These are phyloP conservation scores for Aleiodes sp. DNA, from an alignment of 1,140 invertebrate species.

Conservation along the genomic window DNA sequence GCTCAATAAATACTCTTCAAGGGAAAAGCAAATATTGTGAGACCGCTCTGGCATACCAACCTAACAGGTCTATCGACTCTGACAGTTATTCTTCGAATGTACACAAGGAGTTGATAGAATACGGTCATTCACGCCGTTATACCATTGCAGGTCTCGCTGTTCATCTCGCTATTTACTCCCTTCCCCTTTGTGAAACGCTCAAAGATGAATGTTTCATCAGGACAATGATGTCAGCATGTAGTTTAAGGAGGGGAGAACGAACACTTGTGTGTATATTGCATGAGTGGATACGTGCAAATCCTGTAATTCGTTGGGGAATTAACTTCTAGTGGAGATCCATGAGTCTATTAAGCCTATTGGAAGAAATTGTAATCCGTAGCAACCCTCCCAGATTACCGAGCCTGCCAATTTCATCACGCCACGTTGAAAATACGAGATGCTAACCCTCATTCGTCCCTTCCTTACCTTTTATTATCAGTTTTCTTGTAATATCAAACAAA, in stretches of 20 bases:
- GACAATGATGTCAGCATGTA: conserved; percentile 25
- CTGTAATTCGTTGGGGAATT: conserved; percentile 41
- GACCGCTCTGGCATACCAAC: conserved; percentile 12
- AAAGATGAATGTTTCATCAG: conserved; percentile 24
- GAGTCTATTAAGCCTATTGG: conserved; percentile 40
- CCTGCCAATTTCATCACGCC: conserved; percentile 26
- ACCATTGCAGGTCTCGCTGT: background rate
- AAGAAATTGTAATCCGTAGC: background rate
- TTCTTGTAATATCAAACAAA: no score
- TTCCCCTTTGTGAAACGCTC: background rate
- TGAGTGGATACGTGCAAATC: background rate
- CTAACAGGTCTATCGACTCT: background rate
- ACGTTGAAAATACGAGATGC: no score
- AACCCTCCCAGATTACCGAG: background rate
- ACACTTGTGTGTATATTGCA: conserved; percentile 1
- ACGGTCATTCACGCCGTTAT: conserved; percentile 27
- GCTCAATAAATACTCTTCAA: background rate
- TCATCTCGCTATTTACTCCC: background rate
- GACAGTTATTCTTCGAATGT: conserved; percentile 33
- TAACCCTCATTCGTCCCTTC: no score
- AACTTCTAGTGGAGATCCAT: conserved; percentile 35
- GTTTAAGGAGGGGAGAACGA: background rate
- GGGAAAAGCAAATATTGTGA: background rate
- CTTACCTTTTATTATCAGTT: no score
- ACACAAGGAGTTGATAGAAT: conserved; percentile 16